Conservation (phyloP, 2,888 invertebrate genomes). For the Melipona beecheii region DNA sequence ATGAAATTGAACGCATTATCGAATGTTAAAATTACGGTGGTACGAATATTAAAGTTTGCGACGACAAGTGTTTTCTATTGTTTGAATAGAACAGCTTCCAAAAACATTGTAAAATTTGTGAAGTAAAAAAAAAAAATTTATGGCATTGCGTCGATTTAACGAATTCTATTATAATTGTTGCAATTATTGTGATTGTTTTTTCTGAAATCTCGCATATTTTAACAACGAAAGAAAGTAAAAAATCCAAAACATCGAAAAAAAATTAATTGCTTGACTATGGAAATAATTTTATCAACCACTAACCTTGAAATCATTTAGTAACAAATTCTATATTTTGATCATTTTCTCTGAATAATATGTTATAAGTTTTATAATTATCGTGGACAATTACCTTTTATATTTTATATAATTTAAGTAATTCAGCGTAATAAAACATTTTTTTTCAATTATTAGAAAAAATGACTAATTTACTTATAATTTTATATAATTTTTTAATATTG, state of each 20-base stretch:
- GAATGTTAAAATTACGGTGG: not conserved
- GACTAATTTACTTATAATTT: not conserved
- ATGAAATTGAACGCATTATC: not conserved
- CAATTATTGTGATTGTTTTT: slow-evolving; percentile 32
- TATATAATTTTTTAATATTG: not conserved
- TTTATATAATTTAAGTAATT: not conserved
- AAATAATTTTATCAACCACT: not conserved
- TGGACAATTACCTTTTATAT: not conserved
- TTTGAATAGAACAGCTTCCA: slow-evolving; percentile 33
- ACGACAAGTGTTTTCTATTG: slow-evolving; percentile 18
- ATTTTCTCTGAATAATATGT: not conserved
- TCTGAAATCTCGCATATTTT: slow-evolving; percentile 47
- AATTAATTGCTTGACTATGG: not conserved
- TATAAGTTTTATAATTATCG: not conserved
- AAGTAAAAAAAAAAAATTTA: slow-evolving; percentile 27
- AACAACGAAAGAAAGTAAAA: not conserved
- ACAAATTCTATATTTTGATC: not conserved
- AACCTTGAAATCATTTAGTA: not conserved
- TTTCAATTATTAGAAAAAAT: not conserved
- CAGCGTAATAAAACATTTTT: not conserved
- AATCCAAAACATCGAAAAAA: not conserved
- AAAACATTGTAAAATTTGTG: slow-evolving; percentile 15
- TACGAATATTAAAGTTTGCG: slow-evolving; percentile 26
- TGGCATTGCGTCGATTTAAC: slow-evolving; percentile 57
- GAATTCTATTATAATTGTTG: slow-evolving; percentile 42